Evolutionary conservation across 2,113 vertebrate species (phyloP).

Genomic region (Proterorhinus semilunaris): DNA sequence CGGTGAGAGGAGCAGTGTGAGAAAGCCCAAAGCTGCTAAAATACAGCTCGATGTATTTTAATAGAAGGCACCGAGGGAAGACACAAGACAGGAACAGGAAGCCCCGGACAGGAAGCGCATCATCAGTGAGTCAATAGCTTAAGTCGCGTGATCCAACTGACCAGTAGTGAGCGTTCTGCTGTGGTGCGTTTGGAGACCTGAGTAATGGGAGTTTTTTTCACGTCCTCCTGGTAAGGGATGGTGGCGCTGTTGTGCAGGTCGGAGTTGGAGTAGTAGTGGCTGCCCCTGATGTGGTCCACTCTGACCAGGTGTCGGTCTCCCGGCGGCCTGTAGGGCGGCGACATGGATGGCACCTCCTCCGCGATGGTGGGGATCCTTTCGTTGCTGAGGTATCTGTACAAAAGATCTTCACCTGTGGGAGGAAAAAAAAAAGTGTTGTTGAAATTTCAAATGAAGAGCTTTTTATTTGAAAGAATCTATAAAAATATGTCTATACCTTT

Average conservation of each 20-base stretch:
- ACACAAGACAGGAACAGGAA: constrained; percentile 58
- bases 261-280: constrained; percentile 81
- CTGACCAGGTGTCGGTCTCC: constrained; percentile 81
- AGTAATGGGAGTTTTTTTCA: constrained; percentile 75
- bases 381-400: constrained; percentile 92
- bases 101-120: constrained; percentile 71
- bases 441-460: not conserved
- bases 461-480: not conserved
- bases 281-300: constrained; percentile 85
- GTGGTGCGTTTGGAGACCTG: constrained; percentile 74
- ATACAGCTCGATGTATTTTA: constrained; percentile 56
- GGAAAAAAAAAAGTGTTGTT: not conserved
- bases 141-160: constrained; percentile 91
- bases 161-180: constrained; percentile 85
- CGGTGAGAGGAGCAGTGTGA: constrained; percentile 56
- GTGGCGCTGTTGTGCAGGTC: constrained; percentile 91
- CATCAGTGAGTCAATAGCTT: constrained; percentile 93
- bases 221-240: constrained; percentile 89
- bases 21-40: constrained; percentile 59
- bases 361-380: constrained; percentile 90
- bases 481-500: constrained; percentile 76
- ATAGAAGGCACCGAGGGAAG: constrained; percentile 71
- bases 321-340: constrained; percentile 73
- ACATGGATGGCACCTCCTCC: constrained; percentile 77
- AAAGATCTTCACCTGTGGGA: constrained; percentile 82